These are phyloP conservation scores for Apodemia zela DNA, from an alignment of 2,888 invertebrate species.

Conservation along the genomic window DNA sequence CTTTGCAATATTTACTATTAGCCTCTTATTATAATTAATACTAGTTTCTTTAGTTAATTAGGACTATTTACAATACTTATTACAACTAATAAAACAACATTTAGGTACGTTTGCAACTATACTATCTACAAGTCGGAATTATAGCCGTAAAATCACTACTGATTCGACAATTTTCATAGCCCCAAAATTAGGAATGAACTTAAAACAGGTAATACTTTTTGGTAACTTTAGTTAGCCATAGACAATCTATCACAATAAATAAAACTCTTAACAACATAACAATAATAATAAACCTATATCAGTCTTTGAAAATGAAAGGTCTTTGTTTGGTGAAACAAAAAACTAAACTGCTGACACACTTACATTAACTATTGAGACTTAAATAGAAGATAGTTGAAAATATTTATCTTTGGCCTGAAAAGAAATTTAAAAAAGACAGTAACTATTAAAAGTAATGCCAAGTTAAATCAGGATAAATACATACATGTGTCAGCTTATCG, in stretches of 20 bases:
- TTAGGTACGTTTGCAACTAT: conserved; percentile 31
- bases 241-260: conserved; percentile 69
- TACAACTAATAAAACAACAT: conserved; percentile 36
- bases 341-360: conserved; percentile 5
- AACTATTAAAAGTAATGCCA: background rate
- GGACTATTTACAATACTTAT: conserved; percentile 55
- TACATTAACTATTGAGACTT: background rate
- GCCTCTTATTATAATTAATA: conserved; percentile 55
- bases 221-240: conserved; percentile 74
- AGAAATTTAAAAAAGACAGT: background rate
- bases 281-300: conserved; percentile 62
- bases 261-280: conserved; percentile 71
- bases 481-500: conserved; percentile 3
- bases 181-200: conserved; percentile 61
- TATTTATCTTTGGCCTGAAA: conserved; percentile 21
- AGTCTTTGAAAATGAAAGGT: conserved; percentile 52
- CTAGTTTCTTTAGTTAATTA: conserved; percentile 33
- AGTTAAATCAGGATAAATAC: background rate
- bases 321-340: conserved; percentile 9
- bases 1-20: conserved; percentile 48
- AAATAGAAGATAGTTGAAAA: conserved; percentile 15
- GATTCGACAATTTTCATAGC: conserved; percentile 51
- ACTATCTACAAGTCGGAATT: background rate
- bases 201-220: conserved; percentile 73
- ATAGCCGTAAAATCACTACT: conserved; percentile 4